A percentile compares a stretch with the other conserved stretches of the same genome.
Evolutionary conservation across 2,113 vertebrate species (phyloP).

Genomic region (Isurus oxyrinchus): DNA sequence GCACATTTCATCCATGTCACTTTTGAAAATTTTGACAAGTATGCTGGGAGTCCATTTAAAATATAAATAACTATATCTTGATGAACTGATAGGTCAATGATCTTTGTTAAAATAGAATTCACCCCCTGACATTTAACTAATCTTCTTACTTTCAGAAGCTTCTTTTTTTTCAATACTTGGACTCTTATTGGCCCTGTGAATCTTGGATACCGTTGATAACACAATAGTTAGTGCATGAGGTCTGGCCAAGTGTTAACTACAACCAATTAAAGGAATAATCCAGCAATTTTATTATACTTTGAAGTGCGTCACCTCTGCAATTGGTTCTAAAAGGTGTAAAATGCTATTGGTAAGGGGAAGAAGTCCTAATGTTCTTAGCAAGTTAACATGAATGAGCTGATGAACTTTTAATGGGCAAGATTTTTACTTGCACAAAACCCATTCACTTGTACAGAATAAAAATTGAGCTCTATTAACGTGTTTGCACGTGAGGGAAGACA

Average conservation of each 20-base stretch:
- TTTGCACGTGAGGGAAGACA: no score
- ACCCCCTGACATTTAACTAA: neutral
- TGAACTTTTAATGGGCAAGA: neutral
- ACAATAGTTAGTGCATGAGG: neutral
- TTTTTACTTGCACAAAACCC: neutral
- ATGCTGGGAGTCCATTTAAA: neutral
- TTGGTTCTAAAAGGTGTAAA: no score
- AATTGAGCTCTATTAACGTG: no score
- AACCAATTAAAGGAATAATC: neutral
- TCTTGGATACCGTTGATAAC: neutral
- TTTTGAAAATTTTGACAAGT: neutral
- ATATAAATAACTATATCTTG: neutral
- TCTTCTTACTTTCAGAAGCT: neutral
- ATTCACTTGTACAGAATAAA: neutral
- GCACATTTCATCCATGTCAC: neutral
- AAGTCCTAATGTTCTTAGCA: neutral
- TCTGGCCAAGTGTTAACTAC: neutral
- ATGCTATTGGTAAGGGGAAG: neutral
- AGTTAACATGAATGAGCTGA: neutral
- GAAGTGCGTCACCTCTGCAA: neutral
- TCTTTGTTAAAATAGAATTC: neutral
- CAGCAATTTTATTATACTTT: neutral
- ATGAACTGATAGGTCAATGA: neutral
- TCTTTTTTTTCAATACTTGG: neutral
- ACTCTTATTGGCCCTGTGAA: neutral